These are phyloP conservation scores for Anser cygnoides DNA, from an alignment of 2,113 vertebrate species.

Conservation along the genomic window DNA sequence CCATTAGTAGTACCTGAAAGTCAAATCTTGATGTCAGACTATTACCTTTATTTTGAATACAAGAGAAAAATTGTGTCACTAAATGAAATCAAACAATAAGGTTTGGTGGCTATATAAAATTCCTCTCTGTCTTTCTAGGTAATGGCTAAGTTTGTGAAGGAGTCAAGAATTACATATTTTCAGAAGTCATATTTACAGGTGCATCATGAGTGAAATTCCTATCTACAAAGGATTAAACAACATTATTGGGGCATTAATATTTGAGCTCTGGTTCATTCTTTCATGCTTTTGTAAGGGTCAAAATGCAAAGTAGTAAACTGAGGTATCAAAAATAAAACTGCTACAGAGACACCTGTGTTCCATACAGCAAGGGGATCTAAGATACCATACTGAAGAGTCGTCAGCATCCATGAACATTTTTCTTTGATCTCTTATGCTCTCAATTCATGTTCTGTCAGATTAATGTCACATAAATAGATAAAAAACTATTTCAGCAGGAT, in stretches of 20 bases:
- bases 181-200: neutral
- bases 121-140: neutral
- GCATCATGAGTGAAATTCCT: neutral
- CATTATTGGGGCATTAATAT: neutral
- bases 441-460: neutral
- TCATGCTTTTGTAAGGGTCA: neutral
- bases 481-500: neutral
- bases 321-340: neutral
- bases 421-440: neutral
- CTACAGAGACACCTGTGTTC: neutral
- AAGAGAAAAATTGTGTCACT: neutral
- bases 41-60: neutral
- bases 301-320: neutral
- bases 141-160: neutral
- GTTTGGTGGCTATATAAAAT: neutral
- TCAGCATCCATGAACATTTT: neutral
- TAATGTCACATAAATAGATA: neutral
- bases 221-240: neutral
- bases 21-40: neutral
- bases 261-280: neutral
- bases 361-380: neutral
- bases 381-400: neutral
- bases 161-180: neutral
- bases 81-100: neutral
- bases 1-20: neutral